Evolutionary conservation across 2,888 invertebrate species (phyloP).

Genomic region (Drosophila meridiana): DNA sequence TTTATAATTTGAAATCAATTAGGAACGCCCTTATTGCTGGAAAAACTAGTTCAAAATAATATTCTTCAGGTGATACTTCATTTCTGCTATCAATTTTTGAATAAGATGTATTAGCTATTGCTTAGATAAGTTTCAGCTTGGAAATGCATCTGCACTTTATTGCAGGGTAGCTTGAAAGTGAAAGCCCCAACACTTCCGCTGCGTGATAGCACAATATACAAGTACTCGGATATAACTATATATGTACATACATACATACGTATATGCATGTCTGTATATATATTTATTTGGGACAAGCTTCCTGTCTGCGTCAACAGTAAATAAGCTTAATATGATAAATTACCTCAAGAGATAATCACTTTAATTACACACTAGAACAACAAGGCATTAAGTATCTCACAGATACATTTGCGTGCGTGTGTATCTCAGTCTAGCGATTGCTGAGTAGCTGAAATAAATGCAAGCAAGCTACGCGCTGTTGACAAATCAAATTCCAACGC

Average conservation of each 20-base stretch:
- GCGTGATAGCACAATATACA: conserved; percentile 9
- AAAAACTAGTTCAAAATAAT: not conserved
- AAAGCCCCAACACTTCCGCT: conserved; percentile 35
- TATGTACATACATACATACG: not conserved
- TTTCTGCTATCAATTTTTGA: not conserved
- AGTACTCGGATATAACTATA: conserved; percentile 8
- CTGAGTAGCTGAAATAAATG: conserved; percentile 37
- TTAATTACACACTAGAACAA: conserved; percentile 70
- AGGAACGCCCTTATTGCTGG: not conserved
- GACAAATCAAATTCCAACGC: conserved; percentile 57
- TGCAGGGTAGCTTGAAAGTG: conserved; percentile 12
- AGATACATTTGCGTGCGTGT: conserved; percentile 40
- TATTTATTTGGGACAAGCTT: conserved; percentile 60
- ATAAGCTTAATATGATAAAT: conserved; percentile 66
- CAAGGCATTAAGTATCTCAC: conserved; percentile 51
- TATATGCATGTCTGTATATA: not conserved
- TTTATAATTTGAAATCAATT: conserved; percentile 5
- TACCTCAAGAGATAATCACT: conserved; percentile 61
- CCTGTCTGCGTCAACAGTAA: conserved; percentile 55
- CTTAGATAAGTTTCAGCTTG: not conserved
- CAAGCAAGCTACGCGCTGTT: conserved; percentile 50
- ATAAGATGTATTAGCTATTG: not conserved
- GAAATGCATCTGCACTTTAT: not conserved
- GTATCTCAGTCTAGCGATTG: conserved; percentile 34
- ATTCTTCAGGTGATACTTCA: not conserved